Evolutionary conservation across 2,888 invertebrate species (phyloP), one percentile per base, ranked within the genome.

Genomic region (Acanthosepion pharaonis): DNA sequence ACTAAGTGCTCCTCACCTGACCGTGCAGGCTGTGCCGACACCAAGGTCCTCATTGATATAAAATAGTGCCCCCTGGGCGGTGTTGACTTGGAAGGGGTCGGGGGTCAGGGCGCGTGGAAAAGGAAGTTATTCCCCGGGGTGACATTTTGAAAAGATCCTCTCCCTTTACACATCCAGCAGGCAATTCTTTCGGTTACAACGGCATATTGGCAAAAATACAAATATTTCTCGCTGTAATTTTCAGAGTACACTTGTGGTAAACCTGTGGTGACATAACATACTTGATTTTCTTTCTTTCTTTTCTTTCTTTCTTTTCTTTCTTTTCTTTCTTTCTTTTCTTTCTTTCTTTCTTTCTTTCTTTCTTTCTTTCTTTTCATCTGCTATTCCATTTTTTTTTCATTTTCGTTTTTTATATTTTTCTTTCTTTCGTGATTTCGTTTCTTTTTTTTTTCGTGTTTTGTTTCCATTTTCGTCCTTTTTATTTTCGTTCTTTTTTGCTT

Each of bases 1-100:
- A 33, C 78, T 78, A 78, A 78, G 78, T 78, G 78, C 78, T 78
- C n/a, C 78, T 78, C 78, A 78, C 78, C 78, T 78, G 78, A 78
- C n/a, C n/a, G 78, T 78, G n/a, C 78, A 33, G 78, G n/a, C n/a
- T n/a, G 78, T 78, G 78, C 11, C 15, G 78, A 78, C 78, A 33
- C 78, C 78, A 78, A 78, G 78, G 33, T 33, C 78, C 78, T 78
- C 78, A n/a, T n/a, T n/a, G n/a, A n/a, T 78, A n/a, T 78, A 78
- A 78, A 78, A n/a, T 78, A 78, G 78, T 33, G 78, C 78, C 78
- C 78, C 78, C 78, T 78, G n/a, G 78, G n/a, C 78, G 78, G 5
- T n/a, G n/a, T 78, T 78, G n/a, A n/a, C 15, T 78, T 78, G 78
- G 78, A 78, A 78, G 2, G n/a, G 78, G 78, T 15, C n/a, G n/a